phyloP scores from a whole-genome alignment of 2,797 vertebrate species.

The Tauraco hartlaubi region DNA sequence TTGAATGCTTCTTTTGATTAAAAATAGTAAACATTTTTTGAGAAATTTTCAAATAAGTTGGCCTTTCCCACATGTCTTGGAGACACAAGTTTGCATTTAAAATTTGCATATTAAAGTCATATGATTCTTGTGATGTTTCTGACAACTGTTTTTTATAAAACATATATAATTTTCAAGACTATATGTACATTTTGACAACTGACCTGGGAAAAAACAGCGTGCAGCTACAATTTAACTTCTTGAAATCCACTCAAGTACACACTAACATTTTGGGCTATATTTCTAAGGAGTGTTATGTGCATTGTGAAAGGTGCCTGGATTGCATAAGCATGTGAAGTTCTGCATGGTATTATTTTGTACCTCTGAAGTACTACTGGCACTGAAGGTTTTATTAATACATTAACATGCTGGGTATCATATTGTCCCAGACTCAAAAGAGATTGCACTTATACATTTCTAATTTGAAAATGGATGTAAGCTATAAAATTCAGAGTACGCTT shows the following conservation, averaged over 20 bases:
- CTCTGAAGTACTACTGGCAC: background rate
- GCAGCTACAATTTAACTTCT: background rate
- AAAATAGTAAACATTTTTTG: background rate
- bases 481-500: conserved; percentile 11
- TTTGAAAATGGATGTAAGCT: background rate
- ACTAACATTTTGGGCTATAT: background rate
- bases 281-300: background rate
- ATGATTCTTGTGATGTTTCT: background rate
- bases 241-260: background rate
- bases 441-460: background rate
- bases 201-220: background rate
- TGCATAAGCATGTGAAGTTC: background rate
- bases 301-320: background rate
- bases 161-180: background rate
- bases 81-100: background rate
- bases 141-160: background rate
- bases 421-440: background rate
- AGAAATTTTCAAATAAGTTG: background rate
- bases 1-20: background rate
- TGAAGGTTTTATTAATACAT: background rate
- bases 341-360: background rate
- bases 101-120: background rate
- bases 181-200: background rate
- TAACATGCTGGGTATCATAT: background rate
- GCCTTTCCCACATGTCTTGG: background rate